A percentile compares a stretch with the other conserved stretches of the same genome.
phyloP scores from a whole-genome alignment of 1,140 invertebrate genomes.

The Drosophila kohkoa region DNA sequence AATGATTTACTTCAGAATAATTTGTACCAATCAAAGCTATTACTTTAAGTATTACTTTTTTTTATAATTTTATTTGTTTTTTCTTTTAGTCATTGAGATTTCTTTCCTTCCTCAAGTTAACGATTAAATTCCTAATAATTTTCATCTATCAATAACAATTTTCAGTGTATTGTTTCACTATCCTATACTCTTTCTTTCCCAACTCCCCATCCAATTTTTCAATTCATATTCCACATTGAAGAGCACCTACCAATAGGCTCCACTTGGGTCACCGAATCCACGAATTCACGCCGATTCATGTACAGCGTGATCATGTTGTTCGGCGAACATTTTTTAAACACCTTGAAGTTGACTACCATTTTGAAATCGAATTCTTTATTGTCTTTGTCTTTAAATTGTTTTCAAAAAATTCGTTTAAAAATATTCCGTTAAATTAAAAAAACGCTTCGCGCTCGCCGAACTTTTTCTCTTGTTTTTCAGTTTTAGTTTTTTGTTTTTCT shows the following conservation, averaged over 20 bases:
- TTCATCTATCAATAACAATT: too few relatives aligned
- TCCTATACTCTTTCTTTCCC: too few relatives aligned
- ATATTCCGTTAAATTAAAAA: constrained; percentile 2
- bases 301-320: constrained; percentile 98
- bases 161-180: too few relatives aligned
- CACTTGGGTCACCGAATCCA: constrained; percentile 96
- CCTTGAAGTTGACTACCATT: constrained; percentile 96
- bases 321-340: constrained; percentile 97
- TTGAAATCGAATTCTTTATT: constrained; percentile 42
- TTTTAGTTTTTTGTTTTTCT: neutral
- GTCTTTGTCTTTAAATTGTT: constrained; percentile 2
- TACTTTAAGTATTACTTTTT: too few relatives aligned
- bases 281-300: constrained; percentile 97
- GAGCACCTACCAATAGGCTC: constrained; percentile 95
- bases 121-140: too few relatives aligned
- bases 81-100: too few relatives aligned
- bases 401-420: neutral
- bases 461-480: neutral
- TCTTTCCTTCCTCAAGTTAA: too few relatives aligned
- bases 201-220: neutral
- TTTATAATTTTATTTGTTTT: too few relatives aligned
- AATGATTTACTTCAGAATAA: too few relatives aligned
- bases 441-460: constrained; percentile 45
- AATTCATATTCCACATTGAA: neutral
- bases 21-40: too few relatives aligned